Conservation (phyloP, 53 echinoderm and acorn worm genomes). For the Mesocentrotus franciscanus region DNA sequence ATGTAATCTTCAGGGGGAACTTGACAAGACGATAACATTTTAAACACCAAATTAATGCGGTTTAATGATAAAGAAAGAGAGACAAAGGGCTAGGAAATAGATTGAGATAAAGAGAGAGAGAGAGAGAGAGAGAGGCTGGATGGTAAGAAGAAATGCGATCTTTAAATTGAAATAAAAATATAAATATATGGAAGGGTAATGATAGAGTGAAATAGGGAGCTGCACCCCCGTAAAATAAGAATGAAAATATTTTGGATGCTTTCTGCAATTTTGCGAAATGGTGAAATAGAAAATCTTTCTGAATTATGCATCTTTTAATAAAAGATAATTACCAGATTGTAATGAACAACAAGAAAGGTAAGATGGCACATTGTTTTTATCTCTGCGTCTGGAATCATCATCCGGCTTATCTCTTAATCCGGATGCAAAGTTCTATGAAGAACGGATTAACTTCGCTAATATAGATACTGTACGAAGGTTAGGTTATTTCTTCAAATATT, state of each 20-base stretch:
- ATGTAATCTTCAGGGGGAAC: neutral
- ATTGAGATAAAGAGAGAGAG: neutral
- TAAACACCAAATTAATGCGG: too few species aligned
- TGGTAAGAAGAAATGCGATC: neutral
- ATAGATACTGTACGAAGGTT: neutral
- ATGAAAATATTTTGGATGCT: too few species aligned
- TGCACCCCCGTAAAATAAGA: too few species aligned
- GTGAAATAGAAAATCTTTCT: too few species aligned
- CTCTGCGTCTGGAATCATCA: neutral
- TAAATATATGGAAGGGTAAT: too few species aligned
- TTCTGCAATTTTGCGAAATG: too few species aligned
- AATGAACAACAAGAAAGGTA: too few species aligned
- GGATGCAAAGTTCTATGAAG: neutral
- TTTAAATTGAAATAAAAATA: too few species aligned
- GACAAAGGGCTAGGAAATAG: neutral
- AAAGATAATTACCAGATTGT: too few species aligned
- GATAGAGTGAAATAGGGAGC: too few species aligned
- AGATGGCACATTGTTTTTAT: neutral
- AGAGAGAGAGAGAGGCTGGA: neutral
- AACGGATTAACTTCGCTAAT: neutral
- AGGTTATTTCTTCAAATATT: neutral
- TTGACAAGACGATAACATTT: neutral
- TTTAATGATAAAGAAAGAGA: neutral
- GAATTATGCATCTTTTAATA: too few species aligned
- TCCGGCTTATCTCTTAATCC: neutral